Evolutionary conservation across 1,140 invertebrate genomes (phyloP).

Genomic region (Ceratina japonica): DNA sequence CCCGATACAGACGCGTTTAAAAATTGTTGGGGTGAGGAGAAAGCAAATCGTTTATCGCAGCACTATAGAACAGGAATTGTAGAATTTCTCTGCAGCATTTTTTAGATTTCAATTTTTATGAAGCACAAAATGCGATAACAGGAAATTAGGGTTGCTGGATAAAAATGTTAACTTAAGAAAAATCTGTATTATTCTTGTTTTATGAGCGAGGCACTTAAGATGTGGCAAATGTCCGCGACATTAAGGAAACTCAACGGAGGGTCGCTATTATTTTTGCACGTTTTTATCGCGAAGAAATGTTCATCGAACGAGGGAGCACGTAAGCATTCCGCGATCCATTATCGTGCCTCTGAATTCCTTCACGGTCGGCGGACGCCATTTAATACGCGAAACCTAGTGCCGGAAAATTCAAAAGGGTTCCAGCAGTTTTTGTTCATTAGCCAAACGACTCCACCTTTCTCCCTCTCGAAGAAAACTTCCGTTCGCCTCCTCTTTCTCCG

Average conservation of each 20-base stretch:
- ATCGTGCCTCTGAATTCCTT: constrained; percentile 13
- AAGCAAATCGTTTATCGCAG: background rate
- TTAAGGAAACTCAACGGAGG: background rate
- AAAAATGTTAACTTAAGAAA: background rate
- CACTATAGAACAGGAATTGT: background rate
- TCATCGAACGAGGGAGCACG: background rate
- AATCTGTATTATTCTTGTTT: background rate
- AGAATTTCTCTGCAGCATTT: background rate
- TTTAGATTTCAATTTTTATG: background rate
- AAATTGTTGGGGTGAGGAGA: background rate
- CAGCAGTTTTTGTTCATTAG: constrained; percentile 25
- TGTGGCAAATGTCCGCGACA: background rate
- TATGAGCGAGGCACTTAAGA: background rate
- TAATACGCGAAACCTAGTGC: constrained; percentile 22
- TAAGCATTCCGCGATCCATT: constrained; percentile 30
- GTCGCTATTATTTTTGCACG: constrained; percentile 1
- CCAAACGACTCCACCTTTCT: background rate
- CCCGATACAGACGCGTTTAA: constrained; percentile 27
- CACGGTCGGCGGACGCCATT: constrained; percentile 10
- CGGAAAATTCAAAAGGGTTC: constrained; percentile 19
- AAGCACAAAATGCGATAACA: background rate
- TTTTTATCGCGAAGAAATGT: constrained; percentile 1
- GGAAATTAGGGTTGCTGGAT: background rate
- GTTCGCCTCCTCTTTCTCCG: no score
- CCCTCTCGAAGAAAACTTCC: constrained; percentile 11